A percentile compares a stretch with the other conserved stretches of the same genome.
Conservation (phyloP, 2,888 invertebrate genomes). For the Rhamnusium bicolor region DNA sequence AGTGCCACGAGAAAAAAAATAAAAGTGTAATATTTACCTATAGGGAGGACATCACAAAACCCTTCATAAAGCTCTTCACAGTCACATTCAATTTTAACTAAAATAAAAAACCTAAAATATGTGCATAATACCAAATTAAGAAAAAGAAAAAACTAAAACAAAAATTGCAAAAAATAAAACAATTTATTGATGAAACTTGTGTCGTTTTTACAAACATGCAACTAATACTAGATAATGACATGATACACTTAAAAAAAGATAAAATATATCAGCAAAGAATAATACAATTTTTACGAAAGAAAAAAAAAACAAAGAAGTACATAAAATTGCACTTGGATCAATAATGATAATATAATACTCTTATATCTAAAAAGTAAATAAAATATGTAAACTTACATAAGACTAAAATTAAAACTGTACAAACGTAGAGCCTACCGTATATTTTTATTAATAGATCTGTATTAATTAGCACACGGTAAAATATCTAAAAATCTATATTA, state of each 20-base stretch:
- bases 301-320: slow-evolving; percentile 44
- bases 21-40: slow-evolving; percentile 58
- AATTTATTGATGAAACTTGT: slow-evolving; percentile 57
- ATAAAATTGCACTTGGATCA: slow-evolving; percentile 37
- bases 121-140: slow-evolving; percentile 72
- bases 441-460: not conserved
- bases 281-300: slow-evolving; percentile 31
- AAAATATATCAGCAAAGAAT: slow-evolving; percentile 28
- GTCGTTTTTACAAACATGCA: slow-evolving; percentile 52
- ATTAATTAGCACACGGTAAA: slow-evolving; percentile 19
- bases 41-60: slow-evolving; percentile 24
- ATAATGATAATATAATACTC: slow-evolving; percentile 13
- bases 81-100: slow-evolving; percentile 44
- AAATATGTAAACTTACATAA: slow-evolving; percentile 16
- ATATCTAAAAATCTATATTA: slow-evolving; percentile 25
- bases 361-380: slow-evolving; percentile 24
- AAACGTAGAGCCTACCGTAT: slow-evolving; percentile 21
- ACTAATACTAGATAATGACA: slow-evolving; percentile 45
- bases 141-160: slow-evolving; percentile 60
- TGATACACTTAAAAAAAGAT: slow-evolving; percentile 45
- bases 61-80: slow-evolving; percentile 10
- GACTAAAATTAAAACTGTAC: slow-evolving; percentile 29
- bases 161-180: slow-evolving; percentile 61
- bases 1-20: slow-evolving; percentile 63
- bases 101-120: slow-evolving; percentile 68